phyloP scores from a whole-genome alignment of 2,797 vertebrate species.

The Harpagifer antarcticus region DNA sequence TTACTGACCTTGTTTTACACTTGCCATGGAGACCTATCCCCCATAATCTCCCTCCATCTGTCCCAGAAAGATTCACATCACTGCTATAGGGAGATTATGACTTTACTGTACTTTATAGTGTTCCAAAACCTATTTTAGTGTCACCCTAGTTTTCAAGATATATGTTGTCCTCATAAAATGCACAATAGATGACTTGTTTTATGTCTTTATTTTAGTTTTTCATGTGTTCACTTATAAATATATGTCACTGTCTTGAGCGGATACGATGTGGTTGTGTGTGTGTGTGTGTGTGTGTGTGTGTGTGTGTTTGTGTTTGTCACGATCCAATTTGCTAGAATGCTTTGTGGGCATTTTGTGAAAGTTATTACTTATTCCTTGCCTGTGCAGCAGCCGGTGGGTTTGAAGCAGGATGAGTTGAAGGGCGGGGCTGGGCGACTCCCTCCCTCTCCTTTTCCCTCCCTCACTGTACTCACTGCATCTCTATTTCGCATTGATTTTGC shows the following conservation, averaged over 20 bases:
- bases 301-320: not conserved
- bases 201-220: too few relatives aligned
- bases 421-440: constrained; percentile 51
- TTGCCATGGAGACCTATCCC: not conserved
- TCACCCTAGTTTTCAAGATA: not conserved
- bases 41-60: not conserved
- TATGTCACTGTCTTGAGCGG: too few relatives aligned
- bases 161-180: not conserved
- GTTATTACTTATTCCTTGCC: not conserved
- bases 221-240: not conserved
- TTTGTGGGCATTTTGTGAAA: not conserved
- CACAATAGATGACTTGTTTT: not conserved
- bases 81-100: not conserved
- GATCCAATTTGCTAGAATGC: not conserved
- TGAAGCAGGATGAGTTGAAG: constrained; percentile 42
- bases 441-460: constrained; percentile 6
- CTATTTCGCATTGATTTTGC: not conserved
- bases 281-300: not conserved
- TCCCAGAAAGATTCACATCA: not conserved
- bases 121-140: not conserved
- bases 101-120: not conserved
- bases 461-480: constrained; percentile 5
- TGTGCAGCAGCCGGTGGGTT: constrained; percentile 6
- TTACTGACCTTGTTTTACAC: constrained; percentile 12
- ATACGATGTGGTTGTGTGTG: too few relatives aligned